Percentiles rank a stretch among this genome's conserved stretches.
phyloP scores from a whole-genome alignment of 2,113 vertebrate genomes.

The Aphelocoma coerulescens region DNA sequence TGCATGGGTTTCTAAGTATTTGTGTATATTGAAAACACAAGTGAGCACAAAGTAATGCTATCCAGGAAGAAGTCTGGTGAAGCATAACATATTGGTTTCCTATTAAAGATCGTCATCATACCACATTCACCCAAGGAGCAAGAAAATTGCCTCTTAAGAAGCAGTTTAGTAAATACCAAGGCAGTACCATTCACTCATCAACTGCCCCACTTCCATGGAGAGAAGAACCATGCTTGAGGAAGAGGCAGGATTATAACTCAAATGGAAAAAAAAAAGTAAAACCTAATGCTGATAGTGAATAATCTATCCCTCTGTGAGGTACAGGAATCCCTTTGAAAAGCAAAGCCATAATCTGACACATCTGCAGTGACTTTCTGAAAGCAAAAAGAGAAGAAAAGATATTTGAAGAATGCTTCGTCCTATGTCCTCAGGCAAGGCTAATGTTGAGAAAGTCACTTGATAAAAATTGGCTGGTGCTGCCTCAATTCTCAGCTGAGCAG shows the following conservation, averaged over 20 bases:
- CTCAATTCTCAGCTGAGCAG: neutral
- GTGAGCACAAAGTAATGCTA: neutral
- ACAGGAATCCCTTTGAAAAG: neutral
- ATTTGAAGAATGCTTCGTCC: neutral
- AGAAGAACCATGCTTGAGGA: neutral
- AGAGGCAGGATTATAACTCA: neutral
- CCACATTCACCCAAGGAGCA: neutral
- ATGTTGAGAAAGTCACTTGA: neutral
- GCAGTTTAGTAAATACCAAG: neutral
- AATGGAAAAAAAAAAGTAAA: neutral
- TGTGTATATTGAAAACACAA: neutral
- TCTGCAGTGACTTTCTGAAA: neutral
- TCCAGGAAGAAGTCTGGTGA: neutral
- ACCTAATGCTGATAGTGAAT: neutral
- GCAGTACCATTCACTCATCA: neutral
- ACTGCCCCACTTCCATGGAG: neutral
- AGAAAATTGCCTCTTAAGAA: neutral
- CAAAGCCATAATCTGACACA: neutral
- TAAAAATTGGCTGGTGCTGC: neutral
- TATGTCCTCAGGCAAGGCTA: rapidly evolving
- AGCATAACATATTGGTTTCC: neutral
- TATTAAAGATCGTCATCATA: neutral
- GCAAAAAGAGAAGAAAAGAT: neutral
- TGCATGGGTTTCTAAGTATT: neutral
- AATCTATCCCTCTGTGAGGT: neutral